Base-by-base conservation (phyloP, 2,797 vertebrate species). In the Chloroceryle amazona region DNA sequence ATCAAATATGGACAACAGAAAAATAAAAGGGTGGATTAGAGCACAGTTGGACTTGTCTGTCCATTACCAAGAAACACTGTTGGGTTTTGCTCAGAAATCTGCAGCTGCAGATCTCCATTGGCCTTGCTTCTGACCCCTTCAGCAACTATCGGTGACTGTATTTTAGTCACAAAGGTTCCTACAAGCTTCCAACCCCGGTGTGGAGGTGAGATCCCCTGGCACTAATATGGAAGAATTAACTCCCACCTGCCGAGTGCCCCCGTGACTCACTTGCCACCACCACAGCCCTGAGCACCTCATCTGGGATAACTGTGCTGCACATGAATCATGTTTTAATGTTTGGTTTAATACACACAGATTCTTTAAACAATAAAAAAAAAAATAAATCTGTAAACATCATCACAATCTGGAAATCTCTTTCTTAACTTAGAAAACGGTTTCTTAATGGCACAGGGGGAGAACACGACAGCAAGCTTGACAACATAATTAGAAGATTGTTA, bases 401-500 rank as follows among this genome's bases (percentile, higher is more conserved):
- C 97, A 95, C 94, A 82, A 98, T 98, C 97, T 97, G 97, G 97
- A 98, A 97, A 94, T 98, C 97, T 98, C 97, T 98, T 97, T 98
- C 98, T 98, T 98, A 98, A 97, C 97, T 97, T 94, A 97, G 98
- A 98, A 98, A 97, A 96, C 68, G 90, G 97, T 96, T 98, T 97
- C 98, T 98, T 98, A 98, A 97, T 96, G 96, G 98, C 97, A 96
- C 96, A 98, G 96, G 96, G 97, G 96, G 97, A 97, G 97, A 97
- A 97, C 97, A 97, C 97, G 97, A 97, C 97, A 96, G 98, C 95
- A 95, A 96, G 97, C 97, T 96, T 98, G 98, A 98, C 98, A 98
- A 98, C 98, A 98, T 98, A 98, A 98, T 98, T 98, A 98, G 98
- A 98, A 98, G 98, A 98, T 97, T 98, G 98, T 98, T 98, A 96